Conservation (phyloP, 2,113 vertebrate species). For the Solenodon paradoxus region DNA sequence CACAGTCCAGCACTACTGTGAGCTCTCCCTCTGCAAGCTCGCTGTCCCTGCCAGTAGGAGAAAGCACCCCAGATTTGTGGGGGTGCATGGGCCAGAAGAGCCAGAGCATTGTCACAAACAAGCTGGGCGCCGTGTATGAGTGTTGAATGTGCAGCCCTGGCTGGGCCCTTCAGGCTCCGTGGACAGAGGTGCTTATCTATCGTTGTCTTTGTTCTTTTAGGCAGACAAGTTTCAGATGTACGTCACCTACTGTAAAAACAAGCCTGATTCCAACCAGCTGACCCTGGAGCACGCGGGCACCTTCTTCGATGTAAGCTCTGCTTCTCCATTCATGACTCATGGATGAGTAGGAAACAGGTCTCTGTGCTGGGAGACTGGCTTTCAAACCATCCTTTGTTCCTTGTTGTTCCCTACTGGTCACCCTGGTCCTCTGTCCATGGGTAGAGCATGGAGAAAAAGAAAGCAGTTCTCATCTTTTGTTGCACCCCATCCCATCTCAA, state of each 20-base stretch:
- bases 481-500: not conserved
- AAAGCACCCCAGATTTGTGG: not conserved
- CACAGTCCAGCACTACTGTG: not conserved
- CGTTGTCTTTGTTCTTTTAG: slow-evolving; percentile 82
- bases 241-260: slow-evolving; percentile 99
- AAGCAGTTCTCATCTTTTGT: not conserved
- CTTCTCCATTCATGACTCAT: slow-evolving; percentile 11
- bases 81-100: not conserved
- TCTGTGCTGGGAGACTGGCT: not conserved
- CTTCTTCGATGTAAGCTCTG: slow-evolving; percentile 96
- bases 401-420: not conserved
- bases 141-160: not conserved
- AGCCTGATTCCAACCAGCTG: slow-evolving; percentile 98
- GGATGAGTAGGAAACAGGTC: not conserved
- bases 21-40: not conserved
- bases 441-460: not conserved
- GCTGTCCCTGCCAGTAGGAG: not conserved
- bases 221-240: slow-evolving; percentile 99
- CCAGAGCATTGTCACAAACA: not conserved
- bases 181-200: slow-evolving; percentile 34
- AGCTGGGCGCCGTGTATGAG: not conserved
- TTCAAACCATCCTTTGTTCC: not conserved
- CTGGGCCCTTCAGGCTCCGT: not conserved
- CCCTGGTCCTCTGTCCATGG: not conserved
- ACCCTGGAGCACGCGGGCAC: slow-evolving; percentile 95